Evolutionary conservation across 2,113 vertebrate species (phyloP), one percentile per base, ranked within the genome.

Genomic region (Nesogale talazaci): DNA sequence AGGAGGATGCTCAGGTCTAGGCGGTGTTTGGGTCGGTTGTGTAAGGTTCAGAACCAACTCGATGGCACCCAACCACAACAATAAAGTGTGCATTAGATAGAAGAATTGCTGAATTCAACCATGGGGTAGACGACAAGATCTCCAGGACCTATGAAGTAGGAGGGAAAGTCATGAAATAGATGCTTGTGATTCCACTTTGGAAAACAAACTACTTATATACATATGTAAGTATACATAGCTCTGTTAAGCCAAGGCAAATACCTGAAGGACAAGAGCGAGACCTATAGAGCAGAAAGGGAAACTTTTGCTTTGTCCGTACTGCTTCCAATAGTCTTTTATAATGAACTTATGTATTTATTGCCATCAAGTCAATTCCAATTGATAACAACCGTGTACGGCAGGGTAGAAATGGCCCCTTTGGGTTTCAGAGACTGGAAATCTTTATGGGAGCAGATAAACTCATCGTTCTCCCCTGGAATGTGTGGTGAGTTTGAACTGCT

Each of bases 291-390:
- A 87, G 74, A 34, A 82, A 65, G 46, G 25, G 27, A 93, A 14
- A 23, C 14, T 83, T 94, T 81, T 59, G 40, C 36, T 88, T 83
- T 82, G 29, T 74, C 23, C 70, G 10, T 40, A 77, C 27, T 25
- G 7, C 22, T 91, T 85, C 5, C 22, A 75, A 3, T 52, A 52
- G 83, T 86, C 11, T 75, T 94, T 89, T 78, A 87, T 34, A 94
- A 91, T 42, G 1, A 42, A 63, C 81, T 86, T 14, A 65, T 36
- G 29, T 63, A 94, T 84, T 79, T 89, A 70, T 72, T 77, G 63
- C 10, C 46, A 52, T 6, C 9, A 52, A 52, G 46, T 52, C 46
- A 12, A 52, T 52, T 52, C 46, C 46, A 52, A 52, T 52, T 52
- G 46, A 52, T 52, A 52, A 12, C 10, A 52, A 52, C 9, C 46